These are phyloP conservation scores for Rafetus swinhoei DNA, from an alignment of 2,113 vertebrate species.

Conservation along the genomic window DNA sequence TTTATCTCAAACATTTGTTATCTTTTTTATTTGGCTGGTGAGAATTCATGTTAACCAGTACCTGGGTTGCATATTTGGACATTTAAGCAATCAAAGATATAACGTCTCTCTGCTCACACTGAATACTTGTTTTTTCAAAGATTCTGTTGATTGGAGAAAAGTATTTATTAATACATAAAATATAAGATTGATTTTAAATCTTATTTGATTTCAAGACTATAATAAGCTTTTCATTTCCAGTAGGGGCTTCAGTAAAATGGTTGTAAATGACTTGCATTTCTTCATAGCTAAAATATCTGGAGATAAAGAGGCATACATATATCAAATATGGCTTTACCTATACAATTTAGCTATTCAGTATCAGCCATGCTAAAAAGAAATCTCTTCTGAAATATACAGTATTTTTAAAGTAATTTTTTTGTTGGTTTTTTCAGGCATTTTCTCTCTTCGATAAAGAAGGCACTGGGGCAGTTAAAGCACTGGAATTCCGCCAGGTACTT, in stretches of 20 bases:
- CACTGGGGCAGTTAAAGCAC: slow-evolving; percentile 63
- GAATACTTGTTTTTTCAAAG: neutral
- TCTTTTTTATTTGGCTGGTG: neutral
- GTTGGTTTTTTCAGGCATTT: slow-evolving; percentile 70
- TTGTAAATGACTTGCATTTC: neutral
- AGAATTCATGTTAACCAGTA: neutral
- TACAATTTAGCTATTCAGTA: neutral
- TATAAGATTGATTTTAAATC: slow-evolving; percentile 14
- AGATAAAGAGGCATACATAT: neutral
- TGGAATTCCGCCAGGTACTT: slow-evolving; percentile 78
- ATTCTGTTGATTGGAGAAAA: neutral
- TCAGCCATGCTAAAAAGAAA: neutral
- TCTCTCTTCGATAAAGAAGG: slow-evolving; percentile 72
- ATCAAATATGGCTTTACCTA: neutral
- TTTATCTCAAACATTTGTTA: neutral
- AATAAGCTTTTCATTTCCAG: neutral
- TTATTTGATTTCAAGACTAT: neutral
- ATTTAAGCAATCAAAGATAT: neutral
- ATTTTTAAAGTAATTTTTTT: neutral
- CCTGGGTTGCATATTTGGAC: neutral
- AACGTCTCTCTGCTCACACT: neutral
- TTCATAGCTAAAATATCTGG: neutral
- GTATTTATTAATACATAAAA: neutral
- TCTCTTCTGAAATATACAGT: neutral
- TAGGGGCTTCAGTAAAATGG: neutral